These are phyloP conservation scores for Scolanthus callimorphus DNA, from an alignment of 92 coral and sea anemone species.

Conservation along the genomic window DNA sequence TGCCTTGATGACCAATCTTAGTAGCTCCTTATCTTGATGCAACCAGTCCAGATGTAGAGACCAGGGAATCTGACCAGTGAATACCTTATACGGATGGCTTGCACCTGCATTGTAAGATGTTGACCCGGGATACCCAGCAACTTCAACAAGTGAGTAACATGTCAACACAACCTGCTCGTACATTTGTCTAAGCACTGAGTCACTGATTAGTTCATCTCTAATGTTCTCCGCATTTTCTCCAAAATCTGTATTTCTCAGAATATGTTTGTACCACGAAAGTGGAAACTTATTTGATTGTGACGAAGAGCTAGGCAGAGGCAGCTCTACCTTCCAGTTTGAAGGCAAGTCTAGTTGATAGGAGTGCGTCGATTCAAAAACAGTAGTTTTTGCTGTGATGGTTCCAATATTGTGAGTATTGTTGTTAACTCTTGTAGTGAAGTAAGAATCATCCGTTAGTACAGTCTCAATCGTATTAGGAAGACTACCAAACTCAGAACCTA, in stretches of 20 bases:
- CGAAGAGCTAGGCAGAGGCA: conserved; percentile 35
- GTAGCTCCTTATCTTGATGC: conserved; percentile 40
- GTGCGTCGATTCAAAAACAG: conserved; percentile 34
- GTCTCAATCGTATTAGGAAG: conserved; percentile 10
- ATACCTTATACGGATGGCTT: conserved; percentile 65
- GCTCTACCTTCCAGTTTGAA: conserved; percentile 48
- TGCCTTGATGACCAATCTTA: conserved; percentile 74
- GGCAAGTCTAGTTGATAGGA: conserved; percentile 64
- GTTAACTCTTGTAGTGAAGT: not conserved
- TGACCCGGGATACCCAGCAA: conserved; percentile 87
- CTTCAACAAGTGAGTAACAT: conserved; percentile 81
- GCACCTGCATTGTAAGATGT: conserved; percentile 79
- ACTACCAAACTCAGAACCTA: not conserved
- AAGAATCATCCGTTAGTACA: not conserved
- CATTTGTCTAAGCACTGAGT: conserved; percentile 28
- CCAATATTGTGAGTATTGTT: not conserved
- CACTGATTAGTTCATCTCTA: conserved; percentile 35
- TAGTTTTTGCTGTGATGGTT: conserved; percentile 1
- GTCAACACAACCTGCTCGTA: conserved; percentile 58
- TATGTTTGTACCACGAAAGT: conserved; percentile 62
- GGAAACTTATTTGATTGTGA: conserved; percentile 60
- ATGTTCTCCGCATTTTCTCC: conserved; percentile 23
- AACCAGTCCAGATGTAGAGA: conserved; percentile 85
- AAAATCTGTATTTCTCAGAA: conserved; percentile 30
- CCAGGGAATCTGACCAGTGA: conserved; percentile 84